A percentile compares a stretch with the other conserved stretches of the same genome.
phyloP scores from a whole-genome alignment of 2,113 vertebrate genomes.

The Catharus bicknelli region DNA sequence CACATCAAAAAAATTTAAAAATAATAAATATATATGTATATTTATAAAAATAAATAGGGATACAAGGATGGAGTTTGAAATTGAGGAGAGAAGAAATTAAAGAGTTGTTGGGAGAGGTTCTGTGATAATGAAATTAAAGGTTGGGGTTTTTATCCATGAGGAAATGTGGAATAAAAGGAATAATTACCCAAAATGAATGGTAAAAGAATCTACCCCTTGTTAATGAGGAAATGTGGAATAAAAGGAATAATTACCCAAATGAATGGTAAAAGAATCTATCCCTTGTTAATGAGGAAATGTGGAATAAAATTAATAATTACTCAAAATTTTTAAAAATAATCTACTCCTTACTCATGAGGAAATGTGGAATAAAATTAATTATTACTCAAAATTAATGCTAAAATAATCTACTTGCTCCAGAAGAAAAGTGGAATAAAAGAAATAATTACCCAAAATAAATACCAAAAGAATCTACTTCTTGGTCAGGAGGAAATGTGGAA shows the following conservation, averaged over 20 bases:
- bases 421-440: too few relatives aligned
- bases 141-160: neutral
- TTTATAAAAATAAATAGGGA: too few relatives aligned
- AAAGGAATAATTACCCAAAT: neutral
- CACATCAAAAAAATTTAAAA: neutral
- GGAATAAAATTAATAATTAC: neutral
- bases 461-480: too few relatives aligned
- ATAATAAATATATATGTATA: too few relatives aligned
- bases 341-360: neutral
- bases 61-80: neutral
- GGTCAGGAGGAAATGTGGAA: too few relatives aligned
- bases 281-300: neutral
- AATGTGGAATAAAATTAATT: neutral
- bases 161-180: too few relatives aligned
- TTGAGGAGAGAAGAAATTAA: rapidly evolving
- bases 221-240: neutral
- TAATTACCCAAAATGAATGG: too few relatives aligned
- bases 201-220: neutral
- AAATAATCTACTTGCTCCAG: too few relatives aligned
- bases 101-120: neutral
- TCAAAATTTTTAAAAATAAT: neutral
- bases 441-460: too few relatives aligned
- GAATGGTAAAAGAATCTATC: neutral
- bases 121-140: rapidly evolving
- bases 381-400: too few relatives aligned